Evolutionary conservation across 2,113 vertebrate genomes (phyloP), one percentile per base, ranked within the genome.

Genomic region (Engraulis encrasicolus): DNA sequence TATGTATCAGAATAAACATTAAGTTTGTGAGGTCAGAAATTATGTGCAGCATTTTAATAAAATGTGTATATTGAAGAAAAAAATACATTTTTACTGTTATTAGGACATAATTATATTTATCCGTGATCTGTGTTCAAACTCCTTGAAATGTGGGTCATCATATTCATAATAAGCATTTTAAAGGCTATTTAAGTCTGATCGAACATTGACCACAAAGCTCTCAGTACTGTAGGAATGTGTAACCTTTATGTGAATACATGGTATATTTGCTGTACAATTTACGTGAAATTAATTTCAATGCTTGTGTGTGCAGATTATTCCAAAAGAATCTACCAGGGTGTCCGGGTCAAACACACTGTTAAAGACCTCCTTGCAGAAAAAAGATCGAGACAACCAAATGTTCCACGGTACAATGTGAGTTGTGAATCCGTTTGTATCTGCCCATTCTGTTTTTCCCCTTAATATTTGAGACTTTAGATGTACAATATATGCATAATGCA

Each of bases 291-390:
- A 54, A 31, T 81, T 81, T 81, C 27, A 14, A 23, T 50, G 34
- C 17, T 18, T 6, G 15, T 78, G 20, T 84, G 49, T 40, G n/a
- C 93, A 94, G 96, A 96, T 81, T 95, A 95, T 77, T 92, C 94
- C 87, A 96, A 95, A 40, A 91, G 96, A 0, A 94, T 97, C 79
- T 97, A 97, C 90, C 96, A 97, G 85, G 96, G 96, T 0, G 96
- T 97, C 79, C 88, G 96, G 78, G 96, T 97, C 87, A 97, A 97
- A 34, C 96, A 97, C 82, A 97, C 96, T 0, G 96, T 97, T 84
- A 97, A 97, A 89, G 96, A 97, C 0, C 95, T 97, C 0, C 94
- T 97, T 20, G 96, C 96, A 2, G 96, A 97, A 31, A 96, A 96
- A 78, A 88, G 96, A 36, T 96, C 95, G 45, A 91, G 92, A 82